These are phyloP conservation scores for Gambusia yucatana DNA, from an alignment of 2,797 vertebrate species.

Conservation along the genomic window DNA sequence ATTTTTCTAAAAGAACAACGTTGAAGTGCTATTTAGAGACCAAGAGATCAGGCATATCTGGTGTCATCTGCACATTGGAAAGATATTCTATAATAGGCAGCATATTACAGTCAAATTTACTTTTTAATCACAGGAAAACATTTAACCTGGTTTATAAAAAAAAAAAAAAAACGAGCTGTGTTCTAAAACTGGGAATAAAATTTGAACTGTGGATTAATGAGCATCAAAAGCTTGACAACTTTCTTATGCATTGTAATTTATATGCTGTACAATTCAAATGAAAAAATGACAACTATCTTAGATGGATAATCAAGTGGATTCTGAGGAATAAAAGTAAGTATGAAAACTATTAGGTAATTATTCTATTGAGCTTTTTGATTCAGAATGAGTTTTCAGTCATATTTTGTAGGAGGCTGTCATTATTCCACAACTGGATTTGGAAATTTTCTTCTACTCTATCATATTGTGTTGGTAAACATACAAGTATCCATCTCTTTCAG, in stretches of 20 bases:
- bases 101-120: neutral
- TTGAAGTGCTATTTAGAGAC: neutral
- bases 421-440: neutral
- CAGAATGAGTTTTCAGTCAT: neutral
- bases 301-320: neutral
- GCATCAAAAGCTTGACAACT: neutral
- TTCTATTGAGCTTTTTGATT: neutral
- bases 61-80: neutral
- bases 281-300: neutral
- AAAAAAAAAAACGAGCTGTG: neutral
- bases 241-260: neutral
- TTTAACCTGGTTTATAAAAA: neutral
- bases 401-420: neutral
- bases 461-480: neutral
- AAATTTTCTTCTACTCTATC: neutral
- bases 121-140: neutral
- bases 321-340: neutral
- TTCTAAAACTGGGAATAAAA: neutral
- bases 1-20: neutral
- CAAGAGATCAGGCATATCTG: neutral
- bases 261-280: neutral
- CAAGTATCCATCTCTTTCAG: neutral
- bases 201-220: neutral
- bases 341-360: neutral
- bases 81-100: neutral